Conservation (phyloP, 2,113 vertebrate species). For the Rhinolophus sinicus region DNA sequence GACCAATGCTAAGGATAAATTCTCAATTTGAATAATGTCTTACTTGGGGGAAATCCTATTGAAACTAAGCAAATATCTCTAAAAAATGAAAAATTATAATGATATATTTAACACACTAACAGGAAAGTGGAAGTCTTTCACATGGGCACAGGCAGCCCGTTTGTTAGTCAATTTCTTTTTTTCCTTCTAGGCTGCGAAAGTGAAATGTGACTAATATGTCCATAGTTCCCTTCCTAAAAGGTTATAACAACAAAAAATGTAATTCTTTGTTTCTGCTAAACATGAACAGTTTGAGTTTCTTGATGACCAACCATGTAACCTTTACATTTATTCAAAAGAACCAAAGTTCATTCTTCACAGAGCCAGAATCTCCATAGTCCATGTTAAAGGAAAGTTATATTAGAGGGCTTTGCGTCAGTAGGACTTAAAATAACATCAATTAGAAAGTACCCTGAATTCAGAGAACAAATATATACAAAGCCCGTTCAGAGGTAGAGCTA, state of each 20-base stretch:
- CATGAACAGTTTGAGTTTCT: conserved; percentile 37
- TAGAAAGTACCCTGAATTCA: not conserved
- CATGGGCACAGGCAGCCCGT: not conserved
- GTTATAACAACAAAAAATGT: conserved; percentile 60
- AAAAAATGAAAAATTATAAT: not conserved
- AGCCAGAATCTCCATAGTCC: not conserved
- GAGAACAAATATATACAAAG: not conserved
- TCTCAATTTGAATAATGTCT: not conserved
- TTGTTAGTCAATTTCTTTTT: conserved; percentile 27
- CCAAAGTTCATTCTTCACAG: not conserved
- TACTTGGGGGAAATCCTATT: conserved; percentile 24
- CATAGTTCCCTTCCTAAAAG: conserved; percentile 55
- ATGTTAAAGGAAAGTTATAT: not conserved
- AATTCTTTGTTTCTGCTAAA: conserved; percentile 14
- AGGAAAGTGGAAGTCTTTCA: conserved; percentile 42
- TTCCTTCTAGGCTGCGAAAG: conserved; percentile 10
- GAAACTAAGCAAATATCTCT: not conserved
- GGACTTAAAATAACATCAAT: not conserved
- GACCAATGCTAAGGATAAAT: not conserved
- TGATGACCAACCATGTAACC: conserved; percentile 45
- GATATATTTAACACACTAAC: not conserved
- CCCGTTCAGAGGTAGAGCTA: not conserved
- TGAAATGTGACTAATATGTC: conserved; percentile 17
- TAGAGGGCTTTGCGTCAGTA: not conserved
- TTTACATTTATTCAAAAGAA: conserved; percentile 45